These are phyloP conservation scores for Neoniphon sammara DNA, from an alignment of 2,797 vertebrate genomes.

Conservation along the genomic window DNA sequence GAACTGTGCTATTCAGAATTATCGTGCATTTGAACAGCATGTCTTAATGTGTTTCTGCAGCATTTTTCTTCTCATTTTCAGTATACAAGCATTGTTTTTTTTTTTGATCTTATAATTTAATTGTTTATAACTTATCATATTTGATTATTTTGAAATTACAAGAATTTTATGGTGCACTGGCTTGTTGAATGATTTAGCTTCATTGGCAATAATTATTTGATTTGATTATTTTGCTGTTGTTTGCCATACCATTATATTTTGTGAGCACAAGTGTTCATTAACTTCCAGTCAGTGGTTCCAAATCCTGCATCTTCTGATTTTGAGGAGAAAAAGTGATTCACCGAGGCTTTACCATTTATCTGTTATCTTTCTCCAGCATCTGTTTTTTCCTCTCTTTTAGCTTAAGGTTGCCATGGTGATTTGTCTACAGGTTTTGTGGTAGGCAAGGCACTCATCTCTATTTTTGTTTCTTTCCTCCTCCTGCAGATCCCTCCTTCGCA, in stretches of 20 bases:
- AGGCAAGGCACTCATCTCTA: constrained; percentile 12
- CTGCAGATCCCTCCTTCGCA: constrained; percentile 84
- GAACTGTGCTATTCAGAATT: background rate
- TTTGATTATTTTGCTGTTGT: no score
- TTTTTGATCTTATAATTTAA: no score
- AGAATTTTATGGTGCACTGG: no score
- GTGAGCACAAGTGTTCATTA: no score
- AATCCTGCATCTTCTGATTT: background rate
- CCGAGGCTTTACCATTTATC: background rate
- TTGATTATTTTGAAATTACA: no score
- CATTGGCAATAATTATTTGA: no score
- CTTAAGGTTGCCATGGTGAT: background rate
- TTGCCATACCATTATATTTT: no score
- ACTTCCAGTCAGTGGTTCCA: no score
- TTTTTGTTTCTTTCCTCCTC: constrained; percentile 35
- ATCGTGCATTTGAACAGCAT: background rate
- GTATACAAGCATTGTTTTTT: background rate
- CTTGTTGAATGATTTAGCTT: no score
- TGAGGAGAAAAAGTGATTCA: background rate
- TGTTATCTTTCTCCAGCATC: background rate
- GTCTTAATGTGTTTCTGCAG: background rate
- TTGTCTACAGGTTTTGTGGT: constrained; percentile 6
- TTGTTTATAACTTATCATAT: no score
- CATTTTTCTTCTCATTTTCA: background rate
- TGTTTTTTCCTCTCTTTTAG: background rate